Conservation (phyloP, 1,140 invertebrate species). For the Hirudo medicinalis region DNA sequence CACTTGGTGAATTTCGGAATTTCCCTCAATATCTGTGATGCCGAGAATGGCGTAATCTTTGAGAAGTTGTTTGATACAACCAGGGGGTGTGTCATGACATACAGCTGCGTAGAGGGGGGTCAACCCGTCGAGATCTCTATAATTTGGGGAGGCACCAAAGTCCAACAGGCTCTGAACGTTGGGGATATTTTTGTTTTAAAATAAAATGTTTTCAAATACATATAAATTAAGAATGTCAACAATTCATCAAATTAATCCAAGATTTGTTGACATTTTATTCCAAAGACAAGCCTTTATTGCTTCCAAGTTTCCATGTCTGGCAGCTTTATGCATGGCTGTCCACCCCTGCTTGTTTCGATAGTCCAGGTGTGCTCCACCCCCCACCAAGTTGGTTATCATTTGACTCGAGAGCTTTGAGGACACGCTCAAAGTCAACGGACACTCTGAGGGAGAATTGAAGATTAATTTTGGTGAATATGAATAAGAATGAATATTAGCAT, state of each 20-base stretch:
- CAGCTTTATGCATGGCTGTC: conserved; percentile 75
- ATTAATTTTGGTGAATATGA: not conserved
- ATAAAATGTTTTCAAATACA: no score
- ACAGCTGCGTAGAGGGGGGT: conserved; percentile 88
- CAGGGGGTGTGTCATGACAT: conserved; percentile 61
- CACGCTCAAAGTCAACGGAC: conserved; percentile 65
- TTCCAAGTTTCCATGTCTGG: conserved; percentile 69
- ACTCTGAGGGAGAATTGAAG: conserved; percentile 53
- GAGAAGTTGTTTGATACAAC: conserved; percentile 76
- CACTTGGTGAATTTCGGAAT: conserved; percentile 97
- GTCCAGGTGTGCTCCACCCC: conserved; percentile 89
- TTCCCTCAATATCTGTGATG: conserved; percentile 87
- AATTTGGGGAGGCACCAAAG: conserved; percentile 90
- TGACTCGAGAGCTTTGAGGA: conserved; percentile 51
- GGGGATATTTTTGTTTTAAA: not conserved
- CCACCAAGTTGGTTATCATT: conserved; percentile 84
- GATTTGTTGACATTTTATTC: not conserved
- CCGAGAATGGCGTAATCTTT: conserved; percentile 87
- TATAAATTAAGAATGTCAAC: no score
- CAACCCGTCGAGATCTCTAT: conserved; percentile 78
- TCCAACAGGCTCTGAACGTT: conserved; percentile 60
- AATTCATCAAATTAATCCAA: no score
- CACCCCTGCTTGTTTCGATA: conserved; percentile 86
- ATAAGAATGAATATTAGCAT: not conserved
- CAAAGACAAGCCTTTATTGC: conserved; percentile 54